Evolutionary conservation across 2,888 invertebrate genomes (phyloP), one percentile per base, ranked within the genome.

Genomic region (Idaea straminata): DNA sequence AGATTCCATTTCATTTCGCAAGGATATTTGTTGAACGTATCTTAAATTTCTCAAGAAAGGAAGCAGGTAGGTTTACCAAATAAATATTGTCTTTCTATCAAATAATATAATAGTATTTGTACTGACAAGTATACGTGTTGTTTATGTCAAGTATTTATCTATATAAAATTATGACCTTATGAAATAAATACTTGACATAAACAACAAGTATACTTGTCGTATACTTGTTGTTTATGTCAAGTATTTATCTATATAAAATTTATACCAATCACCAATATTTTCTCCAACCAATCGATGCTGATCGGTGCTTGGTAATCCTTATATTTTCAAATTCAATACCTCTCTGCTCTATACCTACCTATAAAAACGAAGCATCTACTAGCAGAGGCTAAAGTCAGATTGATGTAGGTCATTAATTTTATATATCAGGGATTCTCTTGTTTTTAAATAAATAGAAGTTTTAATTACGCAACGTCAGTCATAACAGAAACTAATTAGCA

Each of bases 61-160:
- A 66, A 62, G 67, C 67, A 61, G 61, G 64, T 62, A 47, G 62
- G 62, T 61, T 72, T 65, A 66, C 72, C 68, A 75, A 74, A 69
- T 74, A 78, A 82, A 83, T 82, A 77, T 79, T 81, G 74, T 74
- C 70, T 73, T 76, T 72, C 71, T 75, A 74, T 77, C 72, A 77
- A 80, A 78, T 77, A 74, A 77, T 71, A 69, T 79, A 77, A 77
- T 78, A 74, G 76, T 80, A 79, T 80, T 82, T 80, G 73, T 70
- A 69, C 67, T 73, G 70, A 67, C 66, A 47, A 59, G 58, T 15
- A 59, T 16, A 16, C 16, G 15, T 59, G 15, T 59, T 59, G 58
- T 15, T 59, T 59, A 47, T 10, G 38, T 38, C 38, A 38, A 13
- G 13, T 38, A 38, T 13, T 38, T 38, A 38, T 13, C 2, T 38